Evolutionary conservation across 2,888 invertebrate species (phyloP).

Genomic region (Habrosyne pyritoides): DNA sequence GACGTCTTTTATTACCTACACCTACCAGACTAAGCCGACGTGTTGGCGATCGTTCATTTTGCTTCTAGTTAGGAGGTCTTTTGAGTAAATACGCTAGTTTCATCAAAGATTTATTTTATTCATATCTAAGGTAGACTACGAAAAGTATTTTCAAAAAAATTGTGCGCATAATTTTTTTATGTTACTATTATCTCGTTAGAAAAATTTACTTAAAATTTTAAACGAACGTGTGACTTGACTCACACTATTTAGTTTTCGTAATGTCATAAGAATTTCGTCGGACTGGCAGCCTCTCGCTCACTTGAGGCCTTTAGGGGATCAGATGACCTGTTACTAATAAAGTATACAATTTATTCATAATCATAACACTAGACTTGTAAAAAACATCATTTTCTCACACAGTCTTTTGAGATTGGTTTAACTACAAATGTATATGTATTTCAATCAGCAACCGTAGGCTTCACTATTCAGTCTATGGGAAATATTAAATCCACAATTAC

Average conservation of each 20-base stretch:
- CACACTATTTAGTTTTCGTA: constrained; percentile 39
- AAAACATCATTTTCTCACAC: constrained; percentile 4
- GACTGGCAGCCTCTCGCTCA: constrained; percentile 39
- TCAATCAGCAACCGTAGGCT: neutral
- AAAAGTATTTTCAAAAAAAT: too few relatives aligned
- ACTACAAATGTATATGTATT: neutral
- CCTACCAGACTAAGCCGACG: constrained; percentile 44
- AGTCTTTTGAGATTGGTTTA: neutral
- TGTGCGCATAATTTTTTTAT: too few relatives aligned
- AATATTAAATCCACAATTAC: constrained; percentile 17
- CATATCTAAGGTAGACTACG: constrained; percentile 19
- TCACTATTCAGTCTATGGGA: neutral
- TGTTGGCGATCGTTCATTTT: constrained; percentile 47
- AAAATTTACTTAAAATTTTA: too few relatives aligned
- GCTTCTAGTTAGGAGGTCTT: constrained; percentile 37
- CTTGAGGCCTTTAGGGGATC: constrained; percentile 47
- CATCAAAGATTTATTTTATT: constrained; percentile 9
- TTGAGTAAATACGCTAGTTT: constrained; percentile 29
- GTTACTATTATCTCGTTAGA: too few relatives aligned
- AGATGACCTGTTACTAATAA: constrained; percentile 35
- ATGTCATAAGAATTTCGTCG: constrained; percentile 40
- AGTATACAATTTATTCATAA: constrained; percentile 18
- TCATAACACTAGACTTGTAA: constrained; percentile 10
- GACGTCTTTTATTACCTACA: constrained; percentile 58
- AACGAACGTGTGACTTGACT: constrained; percentile 32